These are phyloP conservation scores for Lethenteron camtschaticum DNA, from an alignment of 2,113 vertebrate genomes.

Conservation along the genomic window DNA sequence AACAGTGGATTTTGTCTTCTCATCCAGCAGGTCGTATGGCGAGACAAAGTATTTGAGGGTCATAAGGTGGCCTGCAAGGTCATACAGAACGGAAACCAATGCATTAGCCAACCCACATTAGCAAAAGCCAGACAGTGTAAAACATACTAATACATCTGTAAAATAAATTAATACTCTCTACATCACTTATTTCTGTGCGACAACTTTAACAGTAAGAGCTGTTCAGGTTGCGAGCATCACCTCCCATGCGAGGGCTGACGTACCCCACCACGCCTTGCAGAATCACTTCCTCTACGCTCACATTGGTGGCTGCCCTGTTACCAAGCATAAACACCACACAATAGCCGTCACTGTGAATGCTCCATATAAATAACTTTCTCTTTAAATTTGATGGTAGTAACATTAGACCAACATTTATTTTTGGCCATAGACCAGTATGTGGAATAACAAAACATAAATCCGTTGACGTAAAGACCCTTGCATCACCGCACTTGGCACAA, in stretches of 20 bases:
- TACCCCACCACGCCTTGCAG: constrained; percentile 74
- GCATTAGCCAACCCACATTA: no score
- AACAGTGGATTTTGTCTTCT: constrained; percentile 39
- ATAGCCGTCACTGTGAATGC: no score
- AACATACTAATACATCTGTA: not conserved
- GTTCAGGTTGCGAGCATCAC: constrained; percentile 14
- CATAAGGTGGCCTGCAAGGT: constrained; percentile 50
- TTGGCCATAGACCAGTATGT: no score
- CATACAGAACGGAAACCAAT: not conserved
- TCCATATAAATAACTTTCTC: no score
- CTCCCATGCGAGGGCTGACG: constrained; percentile 66
- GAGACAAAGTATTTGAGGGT: constrained; percentile 86
- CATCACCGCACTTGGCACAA: no score
- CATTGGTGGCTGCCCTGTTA: constrained; percentile 69
- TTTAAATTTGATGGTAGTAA: no score
- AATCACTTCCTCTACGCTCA: constrained; percentile 65
- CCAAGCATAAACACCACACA: not conserved
- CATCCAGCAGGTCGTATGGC: constrained; percentile 77
- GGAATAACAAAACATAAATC: no score
- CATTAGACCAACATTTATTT: no score
- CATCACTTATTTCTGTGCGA: no score
- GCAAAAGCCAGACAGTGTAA: constrained; percentile 10
- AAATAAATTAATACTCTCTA: no score
- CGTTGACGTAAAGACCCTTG: no score
- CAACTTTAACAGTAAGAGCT: no score